Evolutionary conservation across 1,140 invertebrate species (phyloP), one percentile per base, ranked within the genome.

Genomic region (Spodoptera frugiperda): DNA sequence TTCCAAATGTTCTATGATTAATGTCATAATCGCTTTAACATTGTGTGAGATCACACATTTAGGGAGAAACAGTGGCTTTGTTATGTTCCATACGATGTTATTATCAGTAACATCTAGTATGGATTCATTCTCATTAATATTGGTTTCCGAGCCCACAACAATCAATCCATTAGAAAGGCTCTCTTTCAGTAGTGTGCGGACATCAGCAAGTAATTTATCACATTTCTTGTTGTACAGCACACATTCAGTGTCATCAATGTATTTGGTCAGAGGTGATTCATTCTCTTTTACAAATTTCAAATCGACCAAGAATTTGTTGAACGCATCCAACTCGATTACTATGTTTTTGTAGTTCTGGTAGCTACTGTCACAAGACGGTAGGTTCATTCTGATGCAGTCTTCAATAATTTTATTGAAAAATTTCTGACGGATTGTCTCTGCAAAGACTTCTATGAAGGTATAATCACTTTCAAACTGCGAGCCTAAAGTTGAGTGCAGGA

Each of bases 281-380:
- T 87, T 77, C 0, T 87, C 80, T 33, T 89, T 85, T 25, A 92
- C 89, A 86, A 94, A 94, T 61, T 92, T 90, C 12, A 94, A 78
- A 33, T 94, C 92, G 53, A 92, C 85, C 6, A 94, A 68, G 75
- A 93, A 94, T 65, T 90, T 91, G 76, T 93, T 93, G 77, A 94
- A 94, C 0, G 84, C 85, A 55, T 94, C 91, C 54, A 94, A 78
- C 59, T 94, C 93, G 8, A 89, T 57, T 14, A 90, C 91, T 74
- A 94, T 88, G 19, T 87, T 88, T 72, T 91, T 93, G 63, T 94
- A 94, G 30, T 89, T 83, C 55, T 89, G 39, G 49, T 94, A 91
- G 44, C 79, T 91, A 49, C 86, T 88, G 12, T 92, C 88, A 80
- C 90, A 93, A 9, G 88, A 87, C 6, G 91, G 92, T 19, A 94